Evolutionary conservation across 2,888 invertebrate species (phyloP).

Genomic region (Crematogaster levior): DNA sequence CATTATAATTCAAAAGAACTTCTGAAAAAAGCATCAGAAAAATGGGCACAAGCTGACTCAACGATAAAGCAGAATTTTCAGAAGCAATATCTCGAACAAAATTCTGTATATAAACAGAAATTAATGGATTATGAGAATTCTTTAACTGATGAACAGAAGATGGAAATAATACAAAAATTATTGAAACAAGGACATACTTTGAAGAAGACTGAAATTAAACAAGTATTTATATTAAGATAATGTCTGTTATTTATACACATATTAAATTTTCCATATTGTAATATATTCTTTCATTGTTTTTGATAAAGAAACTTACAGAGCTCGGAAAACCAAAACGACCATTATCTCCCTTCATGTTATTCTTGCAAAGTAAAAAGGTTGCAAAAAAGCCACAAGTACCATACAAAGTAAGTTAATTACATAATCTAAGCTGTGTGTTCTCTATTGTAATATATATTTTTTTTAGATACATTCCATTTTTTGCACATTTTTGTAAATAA

Average conservation of each 20-base stretch:
- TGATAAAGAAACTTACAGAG: conserved; percentile 14
- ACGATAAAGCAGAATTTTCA: background rate
- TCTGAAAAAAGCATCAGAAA: background rate
- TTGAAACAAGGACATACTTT: background rate
- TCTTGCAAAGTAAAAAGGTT: background rate
- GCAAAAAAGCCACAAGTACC: background rate
- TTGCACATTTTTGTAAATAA: background rate
- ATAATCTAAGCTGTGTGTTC: background rate
- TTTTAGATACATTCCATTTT: background rate
- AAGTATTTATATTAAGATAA: conserved; percentile 10
- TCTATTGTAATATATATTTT: background rate
- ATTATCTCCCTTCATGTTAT: conserved; percentile 6
- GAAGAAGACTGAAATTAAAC: conserved; percentile 5
- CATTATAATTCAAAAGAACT: background rate
- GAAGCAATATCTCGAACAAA: conserved; percentile 23
- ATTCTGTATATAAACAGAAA: conserved; percentile 23
- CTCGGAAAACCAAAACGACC: conserved; percentile 38
- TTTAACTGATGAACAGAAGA: conserved; percentile 10
- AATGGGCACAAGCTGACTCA: conserved; percentile 8
- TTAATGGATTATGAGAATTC: conserved; percentile 38
- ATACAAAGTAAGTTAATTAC: conserved; percentile 7
- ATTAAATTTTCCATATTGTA: no score
- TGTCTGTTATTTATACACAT: background rate
- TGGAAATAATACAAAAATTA: background rate
- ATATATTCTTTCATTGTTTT: background rate